Conservation (phyloP, 2,113 vertebrate species). For the Carollia perspicillata region DNA sequence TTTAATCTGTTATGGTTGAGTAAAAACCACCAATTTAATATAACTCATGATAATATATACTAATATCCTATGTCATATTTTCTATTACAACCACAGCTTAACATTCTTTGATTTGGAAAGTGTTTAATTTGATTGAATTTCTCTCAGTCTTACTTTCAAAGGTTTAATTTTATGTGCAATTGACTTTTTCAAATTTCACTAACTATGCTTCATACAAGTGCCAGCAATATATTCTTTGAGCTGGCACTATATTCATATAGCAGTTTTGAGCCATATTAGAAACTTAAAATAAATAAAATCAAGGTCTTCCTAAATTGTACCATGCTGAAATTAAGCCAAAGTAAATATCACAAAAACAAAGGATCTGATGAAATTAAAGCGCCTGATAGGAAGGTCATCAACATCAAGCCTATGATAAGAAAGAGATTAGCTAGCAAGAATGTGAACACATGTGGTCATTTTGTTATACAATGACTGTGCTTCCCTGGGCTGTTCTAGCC, state of each 20-base stretch:
- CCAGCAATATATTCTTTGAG: neutral
- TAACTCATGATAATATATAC: neutral
- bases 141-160: neutral
- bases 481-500: neutral
- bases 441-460: neutral
- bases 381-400: neutral
- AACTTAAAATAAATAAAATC: neutral
- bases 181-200: neutral
- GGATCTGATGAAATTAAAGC: neutral
- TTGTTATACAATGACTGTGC: neutral
- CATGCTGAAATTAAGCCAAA: neutral
- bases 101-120: neutral
- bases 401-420: neutral
- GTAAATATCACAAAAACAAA: neutral
- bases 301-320: neutral
- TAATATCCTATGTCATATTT: neutral
- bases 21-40: neutral
- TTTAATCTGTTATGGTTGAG: neutral
- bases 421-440: neutral
- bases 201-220: neutral
- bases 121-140: neutral
- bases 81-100: neutral
- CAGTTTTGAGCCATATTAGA: neutral
- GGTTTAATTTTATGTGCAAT: neutral
- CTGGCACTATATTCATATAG: neutral